Base-by-base conservation (phyloP, 2,888 invertebrate genomes). In the Rotaria macrura region DNA sequence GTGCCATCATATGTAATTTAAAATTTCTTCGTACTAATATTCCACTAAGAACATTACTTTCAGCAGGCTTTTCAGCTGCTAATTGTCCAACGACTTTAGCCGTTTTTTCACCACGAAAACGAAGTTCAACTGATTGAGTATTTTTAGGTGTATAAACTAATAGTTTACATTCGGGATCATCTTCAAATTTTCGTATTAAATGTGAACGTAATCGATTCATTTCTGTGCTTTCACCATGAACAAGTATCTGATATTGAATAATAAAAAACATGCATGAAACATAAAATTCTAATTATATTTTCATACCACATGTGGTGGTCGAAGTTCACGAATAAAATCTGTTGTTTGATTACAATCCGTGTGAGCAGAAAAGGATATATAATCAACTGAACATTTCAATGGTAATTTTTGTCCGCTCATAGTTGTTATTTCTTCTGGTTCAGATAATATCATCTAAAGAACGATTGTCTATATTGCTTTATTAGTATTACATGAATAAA, bases 341-440 rank as follows among this genome's bases (percentile, higher is more conserved):
- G 96, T 96, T 0, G 98, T 99, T 92, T 97, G 97, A 91, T 95
- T 95, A 91, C 96, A 97, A 92, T 97, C 97, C 0, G 99, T 98
- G 91, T 99, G 99, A 0, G 99, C 99, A 0, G 98, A 98, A 92
- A 99, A 99, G 0, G 97, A 98, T 89, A 99, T 99, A 91, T 99
- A 99, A 91, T 98, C 97, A 0, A 99, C 97, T 0, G 96, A 96
- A 95, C 97, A 96, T 91, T 96, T 96, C 74, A 98, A 92, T 0
- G 97, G 96, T 86, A 99, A 92, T 91, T 97, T 97, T 91, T 97
- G 97, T 0, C 99, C 99, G 0, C 94, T 94, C 94, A 98, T 94
- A 0, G 97, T 94, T 0, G 95, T 94, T 85, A 99, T 96, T 92
- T 99, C 98, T 90, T 97, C 97, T 0, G 99, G 99, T 91, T 98